These are phyloP conservation scores for Isurus oxyrinchus DNA, from an alignment of 2,113 vertebrate genomes.

Conservation along the genomic window DNA sequence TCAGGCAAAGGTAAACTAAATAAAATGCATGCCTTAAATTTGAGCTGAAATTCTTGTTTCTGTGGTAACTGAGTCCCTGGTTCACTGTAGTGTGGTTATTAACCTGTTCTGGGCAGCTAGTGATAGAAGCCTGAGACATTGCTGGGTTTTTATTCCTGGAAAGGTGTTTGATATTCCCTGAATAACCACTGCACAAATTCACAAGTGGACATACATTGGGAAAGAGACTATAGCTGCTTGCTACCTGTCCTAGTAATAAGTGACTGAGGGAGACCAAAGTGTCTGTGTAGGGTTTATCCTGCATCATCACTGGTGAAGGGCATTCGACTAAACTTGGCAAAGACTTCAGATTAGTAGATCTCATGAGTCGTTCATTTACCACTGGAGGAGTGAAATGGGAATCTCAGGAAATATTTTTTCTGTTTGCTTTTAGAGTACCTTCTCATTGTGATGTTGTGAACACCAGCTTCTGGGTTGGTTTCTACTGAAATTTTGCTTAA, in stretches of 20 bases:
- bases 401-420: neutral
- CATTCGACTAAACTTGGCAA: neutral
- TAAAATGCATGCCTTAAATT: slow-evolving; percentile 38
- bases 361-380: neutral
- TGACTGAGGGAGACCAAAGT: neutral
- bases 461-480: neutral
- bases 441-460: neutral
- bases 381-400: neutral
- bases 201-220: neutral
- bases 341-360: neutral
- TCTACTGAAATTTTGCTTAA: neutral
- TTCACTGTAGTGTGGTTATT: slow-evolving; percentile 34
- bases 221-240: neutral
- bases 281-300: neutral
- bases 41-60: slow-evolving; percentile 37
- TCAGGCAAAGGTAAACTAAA: slow-evolving; percentile 34
- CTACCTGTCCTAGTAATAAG: neutral
- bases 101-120: slow-evolving; percentile 20
- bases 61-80: slow-evolving; percentile 35
- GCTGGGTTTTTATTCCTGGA: neutral
- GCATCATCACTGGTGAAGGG: neutral
- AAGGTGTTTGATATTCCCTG: neutral
- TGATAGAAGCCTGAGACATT: neutral
- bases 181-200: slow-evolving; percentile 24
- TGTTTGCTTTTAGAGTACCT: neutral